Conservation (phyloP, 2,888 invertebrate species). For the Oscheius sp. region DNA sequence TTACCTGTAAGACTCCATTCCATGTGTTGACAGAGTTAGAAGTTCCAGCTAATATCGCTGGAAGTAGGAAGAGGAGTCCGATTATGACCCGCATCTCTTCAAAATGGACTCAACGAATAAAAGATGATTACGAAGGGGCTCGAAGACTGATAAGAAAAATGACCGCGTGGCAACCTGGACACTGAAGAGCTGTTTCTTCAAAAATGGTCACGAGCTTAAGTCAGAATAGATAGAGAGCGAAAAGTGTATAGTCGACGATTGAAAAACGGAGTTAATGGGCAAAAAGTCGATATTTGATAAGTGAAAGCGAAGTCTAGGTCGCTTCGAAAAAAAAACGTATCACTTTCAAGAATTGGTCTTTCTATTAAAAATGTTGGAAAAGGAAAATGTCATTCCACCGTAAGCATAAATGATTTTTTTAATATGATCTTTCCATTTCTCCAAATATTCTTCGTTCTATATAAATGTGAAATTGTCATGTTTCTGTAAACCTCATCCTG, state of each 20-base stretch:
- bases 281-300: too few species aligned
- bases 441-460: too few species aligned
- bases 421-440: constrained; percentile 38
- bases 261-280: too few species aligned
- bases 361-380: constrained; percentile 44
- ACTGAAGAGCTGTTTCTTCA: neutral
- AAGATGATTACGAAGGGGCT: neutral
- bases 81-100: constrained; percentile 12
- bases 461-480: too few species aligned
- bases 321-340: too few species aligned
- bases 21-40: constrained; percentile 54
- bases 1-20: constrained; percentile 41
- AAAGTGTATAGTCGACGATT: too few species aligned
- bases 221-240: too few species aligned
- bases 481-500: neutral
- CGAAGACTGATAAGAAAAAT: constrained; percentile 18
- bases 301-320: too few species aligned
- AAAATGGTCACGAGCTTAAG: neutral
- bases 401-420: constrained; percentile 47
- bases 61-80: neutral
- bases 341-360: too few species aligned
- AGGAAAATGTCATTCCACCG: constrained; percentile 44
- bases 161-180: constrained; percentile 10
- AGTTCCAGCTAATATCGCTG: constrained; percentile 27
- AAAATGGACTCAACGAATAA: neutral